Conservation (phyloP, 2,888 invertebrate species). For the Oeneis ivallda region DNA sequence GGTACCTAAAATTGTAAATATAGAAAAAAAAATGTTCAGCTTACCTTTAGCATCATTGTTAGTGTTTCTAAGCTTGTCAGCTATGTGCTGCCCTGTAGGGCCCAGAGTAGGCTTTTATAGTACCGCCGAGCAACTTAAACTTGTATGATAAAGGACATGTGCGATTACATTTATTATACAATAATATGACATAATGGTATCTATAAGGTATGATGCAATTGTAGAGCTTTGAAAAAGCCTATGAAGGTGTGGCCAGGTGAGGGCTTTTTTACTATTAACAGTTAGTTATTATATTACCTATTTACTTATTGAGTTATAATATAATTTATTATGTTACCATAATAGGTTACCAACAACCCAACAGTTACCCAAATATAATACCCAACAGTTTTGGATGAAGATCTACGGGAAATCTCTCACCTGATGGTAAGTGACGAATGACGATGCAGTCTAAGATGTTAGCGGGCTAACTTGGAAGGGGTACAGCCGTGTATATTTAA, state of each 20-base stretch:
- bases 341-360: too few relatives aligned
- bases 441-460: too few relatives aligned
- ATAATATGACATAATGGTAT: conserved; percentile 40
- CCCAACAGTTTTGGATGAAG: too few relatives aligned
- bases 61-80: conserved; percentile 54
- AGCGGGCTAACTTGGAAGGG: too few relatives aligned
- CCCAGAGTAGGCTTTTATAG: conserved; percentile 65
- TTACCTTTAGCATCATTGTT: conserved; percentile 71
- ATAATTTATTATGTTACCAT: too few relatives aligned
- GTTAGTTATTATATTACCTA: too few relatives aligned
- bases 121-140: conserved; percentile 39
- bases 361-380: too few relatives aligned
- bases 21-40: conserved; percentile 40
- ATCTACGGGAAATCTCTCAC: too few relatives aligned
- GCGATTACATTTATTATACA: conserved; percentile 54
- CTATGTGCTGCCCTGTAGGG: conserved; percentile 52
- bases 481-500: too few relatives aligned
- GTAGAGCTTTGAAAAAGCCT: conserved; percentile 42
- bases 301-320: too few relatives aligned
- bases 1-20: neutral
- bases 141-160: conserved; percentile 39
- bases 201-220: conserved; percentile 19
- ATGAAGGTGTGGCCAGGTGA: conserved; percentile 42
- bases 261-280: conserved; percentile 29
- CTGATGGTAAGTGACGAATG: too few relatives aligned